Evolutionary conservation across 2,797 vertebrate species (phyloP), one percentile per base, ranked within the genome.

Genomic region (Notolepis coatsorum): DNA sequence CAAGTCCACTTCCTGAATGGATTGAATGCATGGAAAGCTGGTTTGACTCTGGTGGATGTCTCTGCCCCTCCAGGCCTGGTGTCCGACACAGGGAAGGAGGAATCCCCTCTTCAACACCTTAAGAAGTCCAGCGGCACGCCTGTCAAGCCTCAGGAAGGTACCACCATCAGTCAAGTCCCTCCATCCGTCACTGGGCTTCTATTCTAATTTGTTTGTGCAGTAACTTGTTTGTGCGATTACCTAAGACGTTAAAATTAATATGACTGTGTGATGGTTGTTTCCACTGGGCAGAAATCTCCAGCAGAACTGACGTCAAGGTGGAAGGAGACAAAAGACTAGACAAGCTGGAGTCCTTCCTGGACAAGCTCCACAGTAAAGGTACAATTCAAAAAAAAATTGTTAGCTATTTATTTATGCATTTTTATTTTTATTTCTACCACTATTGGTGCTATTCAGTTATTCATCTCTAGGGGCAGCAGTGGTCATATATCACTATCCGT

Each of bases 321-420:
- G 92, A 94, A 60, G 92, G 92, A 41, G 94, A 95, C 65, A 93
- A 93, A 71, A 88, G 91, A 6, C 86, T 94, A 0, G 94, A 95
- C 80, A 95, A 94, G 68, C 86, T 94, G 0, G 92, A 95, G 71
- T 94, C 91, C n/a, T 94, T 94, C 73, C 84, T 94, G 3, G 92
- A 94, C 73, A 92, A 89, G 72, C 90, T 94, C 31, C 92, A 93
- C 60, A 93, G 71, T 74, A 93, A 94, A 93, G 89, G 93, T 94
- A 69, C 50, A 38, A 0, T 8, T 21, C n/a, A n/a, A n/a, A n/a
- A n/a, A n/a, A n/a, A n/a, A n/a, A n/a, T n/a, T n/a, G n/a, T n/a
- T n/a, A n/a, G n/a, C n/a, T n/a, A n/a, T n/a, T n/a, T n/a, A n/a
- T n/a, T n/a, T n/a, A n/a, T n/a, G n/a, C n/a, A n/a, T n/a, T n/a